These are phyloP conservation scores for Rhabditophanes sp. DNA, from an alignment of 2,888 invertebrate genomes.

Conservation along the genomic window DNA sequence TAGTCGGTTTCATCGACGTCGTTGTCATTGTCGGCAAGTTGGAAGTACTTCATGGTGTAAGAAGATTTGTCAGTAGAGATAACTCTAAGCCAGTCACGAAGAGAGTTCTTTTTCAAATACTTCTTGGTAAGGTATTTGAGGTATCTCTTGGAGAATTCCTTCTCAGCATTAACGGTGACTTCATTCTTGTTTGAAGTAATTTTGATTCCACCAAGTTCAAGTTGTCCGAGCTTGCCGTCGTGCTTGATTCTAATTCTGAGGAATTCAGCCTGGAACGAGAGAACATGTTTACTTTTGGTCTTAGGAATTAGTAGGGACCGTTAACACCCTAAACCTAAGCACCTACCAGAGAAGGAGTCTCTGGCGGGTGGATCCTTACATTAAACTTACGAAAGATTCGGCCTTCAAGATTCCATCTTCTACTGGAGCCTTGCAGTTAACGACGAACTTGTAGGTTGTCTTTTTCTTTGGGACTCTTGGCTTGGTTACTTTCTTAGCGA, in stretches of 20 bases:
- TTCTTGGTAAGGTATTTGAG: conserved; percentile 97
- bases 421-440: conserved; percentile 96
- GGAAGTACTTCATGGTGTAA: conserved; percentile 98
- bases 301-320: no score
- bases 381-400: conserved; percentile 70
- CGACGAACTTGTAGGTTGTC: conserved; percentile 70
- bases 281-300: no score
- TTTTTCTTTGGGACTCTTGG: no score
- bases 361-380: conserved; percentile 3
- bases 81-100: conserved; percentile 95
- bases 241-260: conserved; percentile 59
- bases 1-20: no score
- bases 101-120: conserved; percentile 95
- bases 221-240: conserved; percentile 84
- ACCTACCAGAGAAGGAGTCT: no score
- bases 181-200: conserved; percentile 85
- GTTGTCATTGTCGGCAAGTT: conserved; percentile 56
- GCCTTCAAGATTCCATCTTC: conserved; percentile 98
- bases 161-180: conserved; percentile 71
- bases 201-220: conserved; percentile 75
- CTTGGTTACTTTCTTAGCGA: no score
- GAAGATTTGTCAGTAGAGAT: conserved; percentile 89
- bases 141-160: conserved; percentile 65
- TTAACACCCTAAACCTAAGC: no score
- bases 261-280: conserved; percentile 49